A percentile compares a stretch with the other conserved stretches of the same genome.
Conservation (phyloP, 2,113 vertebrate species). For the Semicossyphus pulcher region DNA sequence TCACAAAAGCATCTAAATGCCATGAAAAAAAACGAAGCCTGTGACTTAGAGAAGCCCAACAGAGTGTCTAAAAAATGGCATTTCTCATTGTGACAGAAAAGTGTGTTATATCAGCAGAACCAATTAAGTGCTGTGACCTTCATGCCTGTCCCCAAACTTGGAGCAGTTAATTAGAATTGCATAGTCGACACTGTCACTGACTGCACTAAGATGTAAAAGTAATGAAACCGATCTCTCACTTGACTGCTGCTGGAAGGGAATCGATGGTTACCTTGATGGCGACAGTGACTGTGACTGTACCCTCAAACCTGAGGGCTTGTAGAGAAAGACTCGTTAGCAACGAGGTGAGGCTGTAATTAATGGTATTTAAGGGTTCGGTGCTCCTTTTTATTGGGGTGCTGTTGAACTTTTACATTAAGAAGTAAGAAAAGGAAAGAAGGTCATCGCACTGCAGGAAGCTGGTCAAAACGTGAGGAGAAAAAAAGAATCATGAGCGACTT, state of each 20-base stretch:
- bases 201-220: slow-evolving; percentile 36
- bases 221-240: slow-evolving; percentile 45
- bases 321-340: too few species aligned
- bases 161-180: slow-evolving; percentile 36
- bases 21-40: slow-evolving; percentile 7
- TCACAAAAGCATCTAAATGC: background rate
- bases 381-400: background rate
- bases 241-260: slow-evolving; percentile 17
- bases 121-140: slow-evolving; percentile 40
- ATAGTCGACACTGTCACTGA: slow-evolving; percentile 16
- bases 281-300: background rate
- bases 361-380: background rate
- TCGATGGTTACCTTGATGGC: slow-evolving; percentile 17
- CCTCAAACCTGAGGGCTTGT: too few species aligned
- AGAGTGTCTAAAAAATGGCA: background rate
- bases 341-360: background rate
- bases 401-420: background rate
- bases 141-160: background rate
- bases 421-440: background rate
- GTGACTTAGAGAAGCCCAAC: background rate
- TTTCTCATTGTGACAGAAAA: slow-evolving; percentile 27
- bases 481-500: background rate
- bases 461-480: background rate
- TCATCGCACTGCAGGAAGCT: background rate
- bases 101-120: slow-evolving; percentile 10